Conservation (phyloP, 2,113 vertebrate species). For the Anguilla rostrata region DNA sequence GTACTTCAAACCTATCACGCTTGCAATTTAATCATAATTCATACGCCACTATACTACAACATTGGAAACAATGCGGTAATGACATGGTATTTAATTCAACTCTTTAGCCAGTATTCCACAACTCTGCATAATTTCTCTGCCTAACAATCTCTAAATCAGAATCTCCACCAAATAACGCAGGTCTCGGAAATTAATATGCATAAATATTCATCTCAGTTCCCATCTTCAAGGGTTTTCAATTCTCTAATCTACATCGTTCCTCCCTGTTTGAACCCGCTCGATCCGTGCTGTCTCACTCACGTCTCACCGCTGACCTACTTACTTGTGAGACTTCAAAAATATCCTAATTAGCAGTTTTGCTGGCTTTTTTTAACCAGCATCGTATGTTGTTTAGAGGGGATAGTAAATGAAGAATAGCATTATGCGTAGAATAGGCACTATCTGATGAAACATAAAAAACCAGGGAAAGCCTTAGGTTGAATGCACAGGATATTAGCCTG, state of each 20-base stretch:
- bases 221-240: slow-evolving; percentile 7
- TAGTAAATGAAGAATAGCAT: neutral
- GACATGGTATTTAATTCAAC: neutral
- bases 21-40: neutral
- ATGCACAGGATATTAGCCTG: neutral
- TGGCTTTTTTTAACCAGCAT: neutral
- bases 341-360: neutral
- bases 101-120: neutral
- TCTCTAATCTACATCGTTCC: neutral
- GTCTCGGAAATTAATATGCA: neutral
- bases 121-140: neutral
- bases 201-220: neutral
- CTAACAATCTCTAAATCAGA: neutral
- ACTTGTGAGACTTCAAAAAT: neutral
- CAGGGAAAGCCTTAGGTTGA: neutral
- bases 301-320: neutral
- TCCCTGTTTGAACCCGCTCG: neutral
- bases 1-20: too few species aligned
- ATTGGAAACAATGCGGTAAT: neutral
- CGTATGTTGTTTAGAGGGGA: neutral
- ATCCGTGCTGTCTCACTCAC: neutral
- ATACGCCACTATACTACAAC: neutral
- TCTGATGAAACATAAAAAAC: neutral
- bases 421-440: neutral
- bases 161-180: neutral